A percentile compares a stretch with the other conserved stretches of the same genome.
Evolutionary conservation across 2,113 vertebrate species (phyloP).

Genomic region (Apus apus): DNA sequence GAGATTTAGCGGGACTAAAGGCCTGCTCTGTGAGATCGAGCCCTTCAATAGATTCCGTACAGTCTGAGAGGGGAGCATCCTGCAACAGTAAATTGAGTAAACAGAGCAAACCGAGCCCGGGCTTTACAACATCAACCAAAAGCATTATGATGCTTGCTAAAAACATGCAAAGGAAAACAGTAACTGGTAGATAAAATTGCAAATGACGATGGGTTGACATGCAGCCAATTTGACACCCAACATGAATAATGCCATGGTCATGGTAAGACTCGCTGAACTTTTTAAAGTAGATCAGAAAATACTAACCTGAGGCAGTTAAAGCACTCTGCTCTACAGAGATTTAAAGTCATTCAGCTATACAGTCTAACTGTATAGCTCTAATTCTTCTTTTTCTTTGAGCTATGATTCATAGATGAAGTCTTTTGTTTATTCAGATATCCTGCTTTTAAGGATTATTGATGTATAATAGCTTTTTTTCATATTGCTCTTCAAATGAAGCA

Average conservation of each 20-base stretch:
- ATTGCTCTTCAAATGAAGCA: slow-evolving; percentile 24
- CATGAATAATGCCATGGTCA: not conserved
- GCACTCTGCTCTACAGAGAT: not conserved
- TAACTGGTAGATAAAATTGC: slow-evolving; percentile 13
- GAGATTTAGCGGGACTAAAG: slow-evolving; percentile 95
- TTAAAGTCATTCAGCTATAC: not conserved
- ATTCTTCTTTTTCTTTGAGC: not conserved
- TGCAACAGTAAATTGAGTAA: slow-evolving; percentile 95
- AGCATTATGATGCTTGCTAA: slow-evolving; percentile 15
- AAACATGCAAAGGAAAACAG: slow-evolving; percentile 79
- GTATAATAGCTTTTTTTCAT: not conserved
- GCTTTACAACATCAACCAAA: slow-evolving; percentile 55
- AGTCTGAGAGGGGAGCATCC: slow-evolving; percentile 99
- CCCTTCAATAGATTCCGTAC: slow-evolving; percentile 99
- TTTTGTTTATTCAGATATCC: not conserved
- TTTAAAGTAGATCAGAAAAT: not conserved
- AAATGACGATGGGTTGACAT: slow-evolving; percentile 60
- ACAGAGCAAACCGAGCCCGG: slow-evolving; percentile 82
- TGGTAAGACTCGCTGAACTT: slow-evolving; percentile 39
- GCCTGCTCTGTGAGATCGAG: slow-evolving; percentile 94
- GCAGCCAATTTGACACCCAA: slow-evolving; percentile 63
- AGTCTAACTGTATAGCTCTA: not conserved
- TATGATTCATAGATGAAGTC: not conserved
- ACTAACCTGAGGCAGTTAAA: slow-evolving; percentile 4
- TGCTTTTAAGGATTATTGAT: not conserved